Percentiles rank a stretch among this genome's conserved stretches.
phyloP scores from a whole-genome alignment of 2,797 vertebrate genomes.

The Macroramphosus scolopax region DNA sequence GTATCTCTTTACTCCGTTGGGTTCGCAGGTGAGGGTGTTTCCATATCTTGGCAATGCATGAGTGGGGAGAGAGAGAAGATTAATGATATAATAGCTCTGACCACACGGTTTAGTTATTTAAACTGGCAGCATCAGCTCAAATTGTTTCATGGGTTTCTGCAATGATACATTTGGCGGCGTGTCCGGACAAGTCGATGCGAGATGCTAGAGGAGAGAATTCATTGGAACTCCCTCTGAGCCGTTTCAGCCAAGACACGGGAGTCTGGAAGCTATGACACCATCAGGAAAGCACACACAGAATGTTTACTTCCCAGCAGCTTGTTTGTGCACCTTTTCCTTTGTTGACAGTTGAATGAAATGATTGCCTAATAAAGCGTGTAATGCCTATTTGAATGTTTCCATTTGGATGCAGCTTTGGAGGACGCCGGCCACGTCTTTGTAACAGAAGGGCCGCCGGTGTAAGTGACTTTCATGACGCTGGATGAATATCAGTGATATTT shows the following conservation, averaged over 20 bases:
- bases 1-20: slow-evolving; percentile 69
- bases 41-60: slow-evolving; percentile 72
- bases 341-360: slow-evolving; percentile 15
- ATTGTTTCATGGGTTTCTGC: slow-evolving; percentile 84
- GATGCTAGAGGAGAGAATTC: slow-evolving; percentile 67
- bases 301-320: slow-evolving; percentile 63
- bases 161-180: slow-evolving; percentile 79
- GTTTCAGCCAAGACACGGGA: slow-evolving; percentile 58
- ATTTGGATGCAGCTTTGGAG: no score
- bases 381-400: neutral
- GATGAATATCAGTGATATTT: slow-evolving; percentile 61
- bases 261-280: slow-evolving; percentile 75
- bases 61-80: slow-evolving; percentile 73
- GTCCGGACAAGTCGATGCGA: slow-evolving; percentile 74
- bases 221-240: slow-evolving; percentile 70
- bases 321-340: slow-evolving; percentile 57
- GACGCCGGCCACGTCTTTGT: no score
- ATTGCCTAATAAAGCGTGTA: neutral
- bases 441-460: slow-evolving; percentile 16
- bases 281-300: slow-evolving; percentile 59
- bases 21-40: slow-evolving; percentile 75
- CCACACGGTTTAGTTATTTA: slow-evolving; percentile 82
- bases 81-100: slow-evolving; percentile 83
- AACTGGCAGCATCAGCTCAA: slow-evolving; percentile 84
- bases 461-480: slow-evolving; percentile 37